phyloP scores from a whole-genome alignment of 2,113 vertebrate genomes.

The Loxodonta africana region DNA sequence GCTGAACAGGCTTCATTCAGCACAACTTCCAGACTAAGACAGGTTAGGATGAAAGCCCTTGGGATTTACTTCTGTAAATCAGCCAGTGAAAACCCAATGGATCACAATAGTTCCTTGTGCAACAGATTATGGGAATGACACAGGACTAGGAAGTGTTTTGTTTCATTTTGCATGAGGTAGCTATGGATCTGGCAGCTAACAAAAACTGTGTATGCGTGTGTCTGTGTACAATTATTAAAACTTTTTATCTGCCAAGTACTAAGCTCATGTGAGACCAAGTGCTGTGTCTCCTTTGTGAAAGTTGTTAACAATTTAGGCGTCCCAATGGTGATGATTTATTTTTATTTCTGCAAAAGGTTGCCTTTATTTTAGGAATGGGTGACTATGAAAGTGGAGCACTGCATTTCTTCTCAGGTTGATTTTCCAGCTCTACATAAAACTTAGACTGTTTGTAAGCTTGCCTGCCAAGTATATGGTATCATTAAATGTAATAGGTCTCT shows the following conservation, averaged over 20 bases:
- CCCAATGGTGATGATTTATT: background rate
- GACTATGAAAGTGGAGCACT: background rate
- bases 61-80: background rate
- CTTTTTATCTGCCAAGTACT: background rate
- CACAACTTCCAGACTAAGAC: background rate
- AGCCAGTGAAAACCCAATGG: background rate
- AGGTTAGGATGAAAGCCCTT: background rate
- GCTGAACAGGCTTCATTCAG: background rate
- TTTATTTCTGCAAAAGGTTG: conserved; percentile 31
- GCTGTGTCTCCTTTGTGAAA: background rate
- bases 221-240: background rate
- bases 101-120: background rate
- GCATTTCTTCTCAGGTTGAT: background rate
- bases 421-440: conserved; percentile 35
- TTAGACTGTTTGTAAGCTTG: conserved; percentile 24
- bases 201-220: too few relatives aligned
- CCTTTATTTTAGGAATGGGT: background rate
- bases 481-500: conserved; percentile 55
- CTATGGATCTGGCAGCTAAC: background rate
- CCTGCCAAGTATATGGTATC: conserved; percentile 24
- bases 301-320: background rate
- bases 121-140: background rate
- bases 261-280: background rate
- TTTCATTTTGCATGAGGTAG: background rate
- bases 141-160: background rate